These are phyloP conservation scores for Paralinhomoeus sp. DNA, from an alignment of 2,888 invertebrate species.

Conservation along the genomic window DNA sequence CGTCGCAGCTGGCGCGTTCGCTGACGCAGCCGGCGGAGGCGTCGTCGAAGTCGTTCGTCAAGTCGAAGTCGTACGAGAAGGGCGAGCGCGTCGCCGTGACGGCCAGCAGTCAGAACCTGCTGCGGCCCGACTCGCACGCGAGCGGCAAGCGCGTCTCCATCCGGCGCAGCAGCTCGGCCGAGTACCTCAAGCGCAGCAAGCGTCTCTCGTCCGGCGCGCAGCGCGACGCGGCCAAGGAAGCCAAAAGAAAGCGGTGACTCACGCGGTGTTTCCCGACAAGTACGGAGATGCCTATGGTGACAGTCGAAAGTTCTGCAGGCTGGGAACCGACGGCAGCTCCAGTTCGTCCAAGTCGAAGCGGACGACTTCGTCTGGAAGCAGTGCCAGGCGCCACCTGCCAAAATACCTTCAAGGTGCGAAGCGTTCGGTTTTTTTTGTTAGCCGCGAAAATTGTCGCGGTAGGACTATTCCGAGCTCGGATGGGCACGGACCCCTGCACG, in stretches of 20 bases:
- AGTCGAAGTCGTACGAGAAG: conserved; percentile 17
- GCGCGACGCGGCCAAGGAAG: conserved; percentile 16
- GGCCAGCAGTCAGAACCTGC: conserved; percentile 11
- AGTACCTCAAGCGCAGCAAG: conserved; percentile 18
- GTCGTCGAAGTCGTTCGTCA: conserved; percentile 10
- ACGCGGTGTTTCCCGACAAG: too few species aligned
- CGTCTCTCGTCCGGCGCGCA: conserved; percentile 21
- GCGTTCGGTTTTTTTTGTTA: too few species aligned
- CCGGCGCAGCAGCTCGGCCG: conserved; percentile 21
- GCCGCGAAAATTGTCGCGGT: too few species aligned
- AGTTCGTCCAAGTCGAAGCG: conserved; percentile 22
- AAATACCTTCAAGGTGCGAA: conserved; percentile 11
- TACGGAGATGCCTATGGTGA: too few species aligned
- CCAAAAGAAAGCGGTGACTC: conserved; percentile 16
- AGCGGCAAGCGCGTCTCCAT: conserved; percentile 12
- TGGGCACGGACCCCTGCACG: not conserved
- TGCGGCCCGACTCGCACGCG: conserved; percentile 18
- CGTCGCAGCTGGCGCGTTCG: too few species aligned
- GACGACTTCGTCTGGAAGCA: conserved; percentile 18
- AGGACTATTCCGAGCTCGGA: conserved; percentile 14
- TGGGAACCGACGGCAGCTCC: conserved; percentile 21
- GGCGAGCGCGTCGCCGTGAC: conserved; percentile 9
- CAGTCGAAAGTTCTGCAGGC: too few species aligned
- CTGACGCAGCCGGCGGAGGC: too few species aligned
- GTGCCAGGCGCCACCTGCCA: conserved; percentile 20